phyloP scores from a whole-genome alignment of 2,113 vertebrate genomes.

The Noturus placidus region DNA sequence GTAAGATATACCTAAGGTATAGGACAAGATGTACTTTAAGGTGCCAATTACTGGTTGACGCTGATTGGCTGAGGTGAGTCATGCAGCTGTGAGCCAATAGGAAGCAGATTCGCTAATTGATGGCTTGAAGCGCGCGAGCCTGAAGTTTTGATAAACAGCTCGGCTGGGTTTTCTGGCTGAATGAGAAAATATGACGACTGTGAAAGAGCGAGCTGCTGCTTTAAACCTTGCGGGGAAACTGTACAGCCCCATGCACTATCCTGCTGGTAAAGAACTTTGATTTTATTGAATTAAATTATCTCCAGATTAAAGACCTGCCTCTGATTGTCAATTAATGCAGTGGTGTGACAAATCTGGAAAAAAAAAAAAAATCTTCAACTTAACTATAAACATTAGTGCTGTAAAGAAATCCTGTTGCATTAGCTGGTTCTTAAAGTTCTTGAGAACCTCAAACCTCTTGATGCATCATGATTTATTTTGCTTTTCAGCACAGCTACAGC shows the following conservation, averaged over 20 bases:
- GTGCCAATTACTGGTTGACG: not conserved
- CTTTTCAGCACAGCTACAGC: not conserved
- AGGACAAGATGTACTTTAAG: not conserved
- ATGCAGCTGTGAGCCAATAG: conserved; percentile 24
- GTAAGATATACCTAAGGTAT: no score
- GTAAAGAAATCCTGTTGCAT: not conserved
- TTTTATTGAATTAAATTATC: not conserved
- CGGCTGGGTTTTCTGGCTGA: not conserved
- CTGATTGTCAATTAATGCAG: not conserved
- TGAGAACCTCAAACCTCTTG: not conserved
- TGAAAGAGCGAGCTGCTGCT: conserved; percentile 42
- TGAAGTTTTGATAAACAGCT: not conserved
- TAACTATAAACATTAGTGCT: not conserved
- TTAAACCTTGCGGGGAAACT: conserved; percentile 38
- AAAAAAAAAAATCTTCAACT: not conserved
- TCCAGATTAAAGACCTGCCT: not conserved
- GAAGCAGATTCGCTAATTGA: conserved; percentile 24
- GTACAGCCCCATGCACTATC: conserved; percentile 41
- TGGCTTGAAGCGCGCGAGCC: not conserved
- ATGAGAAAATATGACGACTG: conserved; percentile 27
- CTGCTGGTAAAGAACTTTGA: conserved; percentile 14
- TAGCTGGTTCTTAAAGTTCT: not conserved
- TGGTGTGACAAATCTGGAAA: not conserved
- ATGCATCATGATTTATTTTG: not conserved
- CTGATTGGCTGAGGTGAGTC: conserved; percentile 16